Evolutionary conservation across 2,888 invertebrate species (phyloP).

Genomic region (Pachydiplax longipennis): DNA sequence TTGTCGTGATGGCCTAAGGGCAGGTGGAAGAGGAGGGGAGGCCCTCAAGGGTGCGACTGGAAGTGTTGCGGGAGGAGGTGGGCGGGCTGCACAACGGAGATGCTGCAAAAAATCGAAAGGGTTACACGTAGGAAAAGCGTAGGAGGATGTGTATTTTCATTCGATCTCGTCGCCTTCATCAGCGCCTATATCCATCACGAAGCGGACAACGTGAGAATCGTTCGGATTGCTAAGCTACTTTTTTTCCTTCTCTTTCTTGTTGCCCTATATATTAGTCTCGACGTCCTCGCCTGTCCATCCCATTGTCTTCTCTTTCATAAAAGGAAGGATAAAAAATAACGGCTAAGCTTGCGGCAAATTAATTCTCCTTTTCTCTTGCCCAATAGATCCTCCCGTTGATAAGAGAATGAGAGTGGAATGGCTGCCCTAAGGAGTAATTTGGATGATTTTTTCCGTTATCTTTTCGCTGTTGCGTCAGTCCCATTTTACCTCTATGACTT

Average conservation of each 20-base stretch:
- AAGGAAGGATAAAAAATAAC: neutral
- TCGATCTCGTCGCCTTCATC: neutral
- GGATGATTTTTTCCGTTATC: neutral
- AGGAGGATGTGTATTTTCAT: neutral
- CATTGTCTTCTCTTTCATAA: neutral
- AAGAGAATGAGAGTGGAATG: neutral
- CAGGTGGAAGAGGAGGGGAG: neutral
- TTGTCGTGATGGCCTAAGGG: slow-evolving; percentile 24
- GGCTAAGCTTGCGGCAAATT: neutral
- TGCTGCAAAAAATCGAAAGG: neutral
- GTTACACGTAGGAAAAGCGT: neutral
- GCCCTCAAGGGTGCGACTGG: neutral
- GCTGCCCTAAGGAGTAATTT: neutral
- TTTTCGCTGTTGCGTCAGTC: neutral
- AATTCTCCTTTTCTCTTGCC: neutral
- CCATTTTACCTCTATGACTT: no score
- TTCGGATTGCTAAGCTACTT: neutral
- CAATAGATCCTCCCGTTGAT: neutral
- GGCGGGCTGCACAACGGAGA: neutral
- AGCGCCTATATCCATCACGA: neutral
- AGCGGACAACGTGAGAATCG: neutral
- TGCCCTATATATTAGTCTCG: neutral
- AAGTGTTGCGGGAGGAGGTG: neutral
- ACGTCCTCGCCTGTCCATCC: neutral
- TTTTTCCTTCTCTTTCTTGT: neutral